phyloP scores from a whole-genome alignment of 2,797 vertebrate genomes.

The Lophura swinhoii region DNA sequence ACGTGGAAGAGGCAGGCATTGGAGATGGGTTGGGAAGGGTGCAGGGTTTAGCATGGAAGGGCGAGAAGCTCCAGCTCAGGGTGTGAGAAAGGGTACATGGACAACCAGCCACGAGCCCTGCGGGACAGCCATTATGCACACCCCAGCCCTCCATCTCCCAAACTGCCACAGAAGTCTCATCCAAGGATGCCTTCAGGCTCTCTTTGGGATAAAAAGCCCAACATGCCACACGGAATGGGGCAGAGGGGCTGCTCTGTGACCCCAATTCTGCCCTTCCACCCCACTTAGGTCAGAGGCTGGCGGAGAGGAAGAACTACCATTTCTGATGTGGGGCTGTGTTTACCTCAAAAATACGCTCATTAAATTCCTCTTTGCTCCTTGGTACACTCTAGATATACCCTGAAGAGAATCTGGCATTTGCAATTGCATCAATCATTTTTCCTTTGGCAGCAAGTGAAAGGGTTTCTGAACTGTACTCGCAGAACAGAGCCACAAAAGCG shows the following conservation, averaged over 20 bases:
- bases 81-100: accelerated
- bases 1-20: no score
- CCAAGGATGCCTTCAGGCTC: background rate
- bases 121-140: accelerated
- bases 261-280: background rate
- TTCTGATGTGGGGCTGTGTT: background rate
- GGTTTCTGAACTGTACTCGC: background rate
- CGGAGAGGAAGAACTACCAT: background rate
- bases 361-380: conserved; percentile 26
- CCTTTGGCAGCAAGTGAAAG: conserved; percentile 44
- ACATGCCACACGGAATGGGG: accelerated
- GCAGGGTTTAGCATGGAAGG: background rate
- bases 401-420: conserved; percentile 29
- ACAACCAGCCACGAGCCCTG: background rate
- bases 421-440: conserved; percentile 10
- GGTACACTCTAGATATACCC: conserved; percentile 15
- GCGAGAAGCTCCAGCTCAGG: background rate
- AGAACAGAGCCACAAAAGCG: background rate
- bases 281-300: background rate
- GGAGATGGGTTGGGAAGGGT: background rate
- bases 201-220: background rate
- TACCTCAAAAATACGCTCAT: background rate
- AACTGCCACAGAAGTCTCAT: background rate
- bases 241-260: background rate
- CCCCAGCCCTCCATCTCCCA: background rate